Conservation (phyloP, 2,797 vertebrate species). For the Melanitta fusca region DNA sequence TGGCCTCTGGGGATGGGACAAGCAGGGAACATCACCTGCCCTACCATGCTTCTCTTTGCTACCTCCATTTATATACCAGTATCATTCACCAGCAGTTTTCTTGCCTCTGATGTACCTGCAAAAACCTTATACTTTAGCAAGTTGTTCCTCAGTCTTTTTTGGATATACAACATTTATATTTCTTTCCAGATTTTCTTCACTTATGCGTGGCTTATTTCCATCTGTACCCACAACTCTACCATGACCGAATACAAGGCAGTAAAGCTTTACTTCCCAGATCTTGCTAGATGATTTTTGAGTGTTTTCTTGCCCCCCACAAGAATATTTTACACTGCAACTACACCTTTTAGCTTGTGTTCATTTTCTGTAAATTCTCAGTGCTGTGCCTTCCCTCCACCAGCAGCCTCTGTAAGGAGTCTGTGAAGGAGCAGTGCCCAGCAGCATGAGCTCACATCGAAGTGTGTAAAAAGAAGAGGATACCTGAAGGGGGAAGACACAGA, state of each 20-base stretch:
- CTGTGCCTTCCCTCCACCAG: neutral
- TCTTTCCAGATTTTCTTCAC: neutral
- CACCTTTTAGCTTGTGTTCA: neutral
- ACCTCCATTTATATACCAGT: neutral
- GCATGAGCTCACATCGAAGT: neutral
- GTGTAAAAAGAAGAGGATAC: neutral
- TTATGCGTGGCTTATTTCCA: neutral
- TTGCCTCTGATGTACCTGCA: neutral
- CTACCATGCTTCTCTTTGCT: rapidly evolving
- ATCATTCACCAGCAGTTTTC: neutral
- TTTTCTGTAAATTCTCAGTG: neutral
- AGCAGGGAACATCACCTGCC: neutral
- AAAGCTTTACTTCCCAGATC: neutral
- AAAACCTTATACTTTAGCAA: neutral
- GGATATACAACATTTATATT: neutral
- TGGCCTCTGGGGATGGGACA: neutral
- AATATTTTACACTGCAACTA: neutral
- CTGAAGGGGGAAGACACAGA: neutral
- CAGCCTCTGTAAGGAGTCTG: neutral
- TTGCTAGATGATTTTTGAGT: neutral
- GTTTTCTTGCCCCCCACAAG: neutral
- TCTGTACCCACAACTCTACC: neutral
- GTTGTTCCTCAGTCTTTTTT: neutral
- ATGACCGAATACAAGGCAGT: neutral
- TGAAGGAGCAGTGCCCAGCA: neutral